phyloP scores from a whole-genome alignment of 2,888 invertebrate genomes.

The Griposia aprilina region DNA sequence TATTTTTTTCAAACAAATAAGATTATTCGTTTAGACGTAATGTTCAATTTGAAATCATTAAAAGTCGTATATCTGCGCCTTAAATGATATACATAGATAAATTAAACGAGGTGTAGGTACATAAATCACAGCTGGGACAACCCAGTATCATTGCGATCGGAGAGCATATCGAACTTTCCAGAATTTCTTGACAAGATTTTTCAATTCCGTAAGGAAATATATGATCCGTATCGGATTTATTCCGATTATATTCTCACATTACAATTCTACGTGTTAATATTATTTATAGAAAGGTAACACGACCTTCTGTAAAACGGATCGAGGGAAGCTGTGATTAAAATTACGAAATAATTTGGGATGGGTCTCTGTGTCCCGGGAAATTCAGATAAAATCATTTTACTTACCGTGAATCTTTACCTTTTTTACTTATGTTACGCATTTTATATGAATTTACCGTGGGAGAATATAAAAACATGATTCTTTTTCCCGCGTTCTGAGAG shows the following conservation, averaged over 20 bases:
- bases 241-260: background rate
- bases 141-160: slow-evolving; percentile 16
- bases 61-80: too few species aligned
- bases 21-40: too few species aligned
- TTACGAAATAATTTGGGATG: slow-evolving; percentile 12
- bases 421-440: slow-evolving; percentile 12
- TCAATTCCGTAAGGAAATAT: background rate
- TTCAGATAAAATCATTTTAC: slow-evolving; percentile 17
- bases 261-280: background rate
- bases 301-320: background rate
- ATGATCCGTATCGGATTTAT: slow-evolving; percentile 1
- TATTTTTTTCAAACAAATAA: too few species aligned
- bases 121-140: slow-evolving; percentile 6
- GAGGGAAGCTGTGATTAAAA: slow-evolving; percentile 7
- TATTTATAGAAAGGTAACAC: slow-evolving; percentile 4
- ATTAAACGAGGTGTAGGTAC: background rate
- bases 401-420: background rate
- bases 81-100: background rate
- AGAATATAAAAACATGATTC: slow-evolving; percentile 6
- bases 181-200: background rate
- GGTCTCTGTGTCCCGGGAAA: background rate
- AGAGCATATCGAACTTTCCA: background rate
- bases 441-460: background rate
- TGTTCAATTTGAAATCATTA: too few species aligned
- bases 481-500: background rate